Base-by-base conservation (phyloP, 2,113 vertebrate genomes). In the Paratilapia polleni region DNA sequence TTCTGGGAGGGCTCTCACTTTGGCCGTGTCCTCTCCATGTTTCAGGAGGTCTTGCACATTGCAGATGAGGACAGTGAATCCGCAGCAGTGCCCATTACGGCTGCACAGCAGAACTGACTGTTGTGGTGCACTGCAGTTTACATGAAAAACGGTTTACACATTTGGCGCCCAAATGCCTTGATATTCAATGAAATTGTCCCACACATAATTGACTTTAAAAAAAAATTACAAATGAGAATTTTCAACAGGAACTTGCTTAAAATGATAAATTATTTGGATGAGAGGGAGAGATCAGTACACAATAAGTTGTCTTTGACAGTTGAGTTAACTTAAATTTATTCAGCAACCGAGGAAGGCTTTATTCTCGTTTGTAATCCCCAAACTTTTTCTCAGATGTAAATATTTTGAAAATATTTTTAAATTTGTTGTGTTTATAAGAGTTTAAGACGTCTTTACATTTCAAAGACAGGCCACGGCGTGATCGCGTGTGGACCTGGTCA, bases 1-100 rank as follows among this genome's bases (percentile, higher is more conserved):
- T 98, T 98, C 94, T 98, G 98, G 97, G 97, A 98, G 77, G 97
- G 97, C 5, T 97, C 97, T 8, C 97, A 98, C 90, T 97, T 96
- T 8, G 92, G 93, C 49, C 95, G 89, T 0, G 34, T 97, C 0
- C 52, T 97, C 11, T 89, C 94, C 34, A 96, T 96, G 92, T 97
- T 98, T 83, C 89, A 87, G 26, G 96, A 97, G 3, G 83, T 97
- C 64, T 93, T 97, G 9, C 82, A 90, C 0, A 1, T 94, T 4
- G 6, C 83, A 0, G 74, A 91, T 3, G 78, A 84, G 34, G 88
- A 83, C 47, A 22, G n/a, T 17, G 61, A 80, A 0, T 43, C 81
- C 4, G 43, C 78, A 20, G 56, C 52, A 4, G 28, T 1, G 1
- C 26, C 38, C 8, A 2, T 52, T 31, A 31, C 22, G 22, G 22